Conservation (phyloP, 2,888 invertebrate genomes). For the Ypsolopha scabrella region DNA sequence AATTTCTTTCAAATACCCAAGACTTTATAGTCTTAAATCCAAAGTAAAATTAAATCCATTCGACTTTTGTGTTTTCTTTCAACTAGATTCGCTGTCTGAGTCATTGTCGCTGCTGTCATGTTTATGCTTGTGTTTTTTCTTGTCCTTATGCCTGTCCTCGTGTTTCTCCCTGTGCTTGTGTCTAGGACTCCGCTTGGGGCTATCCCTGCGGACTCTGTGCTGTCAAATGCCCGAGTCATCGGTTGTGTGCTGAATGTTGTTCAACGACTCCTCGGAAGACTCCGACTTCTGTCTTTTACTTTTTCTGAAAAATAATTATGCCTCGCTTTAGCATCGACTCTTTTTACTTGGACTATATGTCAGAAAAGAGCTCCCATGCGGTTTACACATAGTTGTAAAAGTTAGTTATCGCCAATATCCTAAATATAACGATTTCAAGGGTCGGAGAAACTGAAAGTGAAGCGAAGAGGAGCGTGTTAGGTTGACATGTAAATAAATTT, state of each 20-base stretch:
- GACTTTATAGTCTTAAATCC: too few species aligned
- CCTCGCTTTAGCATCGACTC: too few species aligned
- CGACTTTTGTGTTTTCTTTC: constrained; percentile 20
- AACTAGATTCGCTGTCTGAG: constrained; percentile 46
- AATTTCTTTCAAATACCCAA: too few species aligned
- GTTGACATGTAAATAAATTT: too few species aligned
- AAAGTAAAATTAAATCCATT: neutral
- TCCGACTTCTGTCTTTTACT: constrained; percentile 55
- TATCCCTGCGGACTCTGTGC: constrained; percentile 52
- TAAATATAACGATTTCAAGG: too few species aligned
- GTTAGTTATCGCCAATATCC: too few species aligned
- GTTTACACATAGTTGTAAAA: too few species aligned
- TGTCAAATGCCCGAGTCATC: constrained; percentile 67
- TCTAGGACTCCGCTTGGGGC: constrained; percentile 34
- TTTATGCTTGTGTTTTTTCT: constrained; percentile 37
- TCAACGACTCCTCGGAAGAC: constrained; percentile 53
- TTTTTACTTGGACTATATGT: too few species aligned
- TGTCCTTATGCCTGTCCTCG: constrained; percentile 25
- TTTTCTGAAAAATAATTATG: constrained; percentile 17
- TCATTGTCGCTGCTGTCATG: constrained; percentile 38
- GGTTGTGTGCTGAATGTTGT: constrained; percentile 57
- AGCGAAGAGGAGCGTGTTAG: too few species aligned
- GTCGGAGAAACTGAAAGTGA: too few species aligned
- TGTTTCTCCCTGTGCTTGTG: constrained; percentile 26
- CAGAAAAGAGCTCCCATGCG: too few species aligned